phyloP scores from a whole-genome alignment of 2,113 vertebrate genomes.

The Paracanthobrama guichenoti region DNA sequence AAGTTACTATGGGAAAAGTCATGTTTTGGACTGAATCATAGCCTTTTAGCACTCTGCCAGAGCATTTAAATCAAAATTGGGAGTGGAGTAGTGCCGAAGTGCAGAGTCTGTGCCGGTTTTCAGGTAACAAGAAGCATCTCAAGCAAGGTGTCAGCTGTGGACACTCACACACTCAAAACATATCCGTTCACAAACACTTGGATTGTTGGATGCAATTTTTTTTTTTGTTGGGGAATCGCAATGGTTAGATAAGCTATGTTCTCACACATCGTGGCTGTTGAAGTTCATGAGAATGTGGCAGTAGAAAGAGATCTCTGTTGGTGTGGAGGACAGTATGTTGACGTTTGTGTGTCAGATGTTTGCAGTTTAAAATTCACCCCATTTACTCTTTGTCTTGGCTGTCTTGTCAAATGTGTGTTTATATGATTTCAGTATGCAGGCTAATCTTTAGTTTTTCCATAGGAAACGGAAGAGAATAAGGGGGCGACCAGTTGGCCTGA shows the following conservation, averaged over 20 bases:
- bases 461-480: conserved; percentile 93
- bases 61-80: not conserved
- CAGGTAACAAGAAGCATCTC: conserved; percentile 20
- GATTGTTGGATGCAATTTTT: not conserved
- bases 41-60: conserved; percentile 14
- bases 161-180: not conserved
- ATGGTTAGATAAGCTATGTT: conserved; percentile 14
- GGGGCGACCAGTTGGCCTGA: conserved; percentile 90
- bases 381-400: not conserved
- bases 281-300: not conserved
- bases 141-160: not conserved
- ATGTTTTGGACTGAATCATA: conserved; percentile 13
- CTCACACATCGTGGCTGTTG: not conserved
- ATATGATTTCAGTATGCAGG: not conserved
- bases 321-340: not conserved
- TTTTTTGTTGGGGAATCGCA: not conserved
- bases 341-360: conserved; percentile 1
- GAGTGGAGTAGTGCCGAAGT: not conserved
- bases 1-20: conserved; percentile 35
- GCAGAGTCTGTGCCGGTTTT: not conserved
- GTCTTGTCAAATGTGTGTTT: conserved; percentile 17
- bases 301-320: conserved; percentile 8
- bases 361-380: not conserved
- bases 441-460: not conserved
- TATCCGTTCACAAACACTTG: not conserved